phyloP scores from a whole-genome alignment of 2,797 vertebrate genomes.

The Crotalus adamanteus region DNA sequence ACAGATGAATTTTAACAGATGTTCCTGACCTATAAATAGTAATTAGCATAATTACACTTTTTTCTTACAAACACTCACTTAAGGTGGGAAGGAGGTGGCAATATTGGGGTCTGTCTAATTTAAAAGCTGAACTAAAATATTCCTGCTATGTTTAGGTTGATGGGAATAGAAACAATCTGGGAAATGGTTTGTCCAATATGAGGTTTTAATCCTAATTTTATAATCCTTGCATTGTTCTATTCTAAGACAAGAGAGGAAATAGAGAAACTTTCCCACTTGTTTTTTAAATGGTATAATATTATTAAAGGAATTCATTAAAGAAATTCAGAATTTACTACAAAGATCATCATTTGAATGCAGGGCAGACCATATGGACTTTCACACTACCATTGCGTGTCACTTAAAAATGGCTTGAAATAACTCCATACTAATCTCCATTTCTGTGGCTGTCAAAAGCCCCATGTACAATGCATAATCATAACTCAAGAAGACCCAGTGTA shows the following conservation, averaged over 20 bases:
- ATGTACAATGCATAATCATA: not conserved
- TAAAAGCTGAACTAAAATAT: not conserved
- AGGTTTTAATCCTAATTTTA: not conserved
- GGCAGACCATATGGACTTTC: not conserved
- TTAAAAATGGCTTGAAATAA: not conserved
- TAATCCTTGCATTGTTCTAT: not conserved
- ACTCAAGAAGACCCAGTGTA: not conserved
- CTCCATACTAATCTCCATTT: not conserved
- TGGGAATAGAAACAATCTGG: not conserved
- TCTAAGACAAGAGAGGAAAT: not conserved
- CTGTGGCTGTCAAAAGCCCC: not conserved
- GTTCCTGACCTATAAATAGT: not conserved
- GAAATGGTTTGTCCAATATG: not conserved
- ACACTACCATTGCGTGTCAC: not conserved
- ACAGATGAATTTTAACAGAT: not conserved
- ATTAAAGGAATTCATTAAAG: not conserved
- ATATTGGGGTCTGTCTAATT: not conserved
- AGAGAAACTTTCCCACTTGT: not conserved
- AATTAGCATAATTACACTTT: not conserved
- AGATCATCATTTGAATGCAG: not conserved
- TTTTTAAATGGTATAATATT: not conserved
- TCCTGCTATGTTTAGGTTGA: not conserved
- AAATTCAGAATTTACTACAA: not conserved
- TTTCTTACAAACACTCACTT: not conserved
- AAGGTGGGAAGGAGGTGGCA: not conserved